Base-by-base conservation (phyloP, 1,140 invertebrate species). In the Brachionus plicatilis region DNA sequence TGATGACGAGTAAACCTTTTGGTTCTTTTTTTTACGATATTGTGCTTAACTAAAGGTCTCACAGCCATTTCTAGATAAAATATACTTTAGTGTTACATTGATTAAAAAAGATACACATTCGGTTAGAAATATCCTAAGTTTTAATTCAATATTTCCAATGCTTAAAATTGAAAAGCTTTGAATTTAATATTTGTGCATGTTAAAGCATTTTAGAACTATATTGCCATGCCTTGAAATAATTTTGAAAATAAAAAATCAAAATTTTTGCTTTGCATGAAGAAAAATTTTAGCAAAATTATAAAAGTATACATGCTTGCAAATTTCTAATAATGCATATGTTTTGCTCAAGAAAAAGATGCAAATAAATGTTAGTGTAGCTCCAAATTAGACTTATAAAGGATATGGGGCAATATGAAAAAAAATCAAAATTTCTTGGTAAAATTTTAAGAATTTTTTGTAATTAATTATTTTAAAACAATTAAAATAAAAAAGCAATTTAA, bases 1-100 rank as follows among this genome's bases (percentile, higher is more conserved):
- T 99, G 96, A 91, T 98, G 96, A 85, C 96, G 93, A 87, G 95
- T 96, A 90, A 98, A 98, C 90, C 94, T 94, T 92, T 97, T 98
- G 66, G 94, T 95, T 89, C 96, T 92, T 91, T 99, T 99, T 91
- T 98, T 97, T 76, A 98, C 92, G 88, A 97, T 95, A 87, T 27
- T 84, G n/a, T 41, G 66, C 17, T 84, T 84, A 65, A 43, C 43
- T 60, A 83, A 72, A 33, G 82, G 82, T 68, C 82, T 41, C 9
- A 82, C 65, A 65, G 53, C 53, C 79, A 82, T 82, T 45, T 82
- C 72, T 76, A 76, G 50, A 76, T 12, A 76, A 50, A 76, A 76
- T 11, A 43, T 8, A 45, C 14, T 43, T n/a, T 17, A 17, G n/a
- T 20, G 17, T 43, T 43, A 72, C 33, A 24, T 8, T 43, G 68